Evolutionary conservation across 2,888 invertebrate species (phyloP).

Genomic region (Parapristionchus giblindavisi): DNA sequence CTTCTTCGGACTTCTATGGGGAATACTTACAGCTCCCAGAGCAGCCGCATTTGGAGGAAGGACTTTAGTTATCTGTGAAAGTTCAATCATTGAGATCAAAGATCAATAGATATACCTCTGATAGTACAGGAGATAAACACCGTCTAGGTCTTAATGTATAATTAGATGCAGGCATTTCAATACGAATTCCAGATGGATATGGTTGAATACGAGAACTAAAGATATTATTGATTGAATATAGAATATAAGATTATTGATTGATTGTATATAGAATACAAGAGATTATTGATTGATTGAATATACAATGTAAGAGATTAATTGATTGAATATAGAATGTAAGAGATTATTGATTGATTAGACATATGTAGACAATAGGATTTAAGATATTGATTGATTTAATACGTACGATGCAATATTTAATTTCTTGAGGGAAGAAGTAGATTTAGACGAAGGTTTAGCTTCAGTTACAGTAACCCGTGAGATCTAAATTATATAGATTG

Average conservation of each 20-base stretch:
- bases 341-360: too few species aligned
- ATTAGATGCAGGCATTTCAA: constrained; percentile 46
- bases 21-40: constrained; percentile 35
- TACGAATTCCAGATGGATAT: constrained; percentile 51
- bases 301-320: too few species aligned
- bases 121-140: constrained; percentile 7
- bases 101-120: background rate
- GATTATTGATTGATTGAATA: too few species aligned
- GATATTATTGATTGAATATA: background rate
- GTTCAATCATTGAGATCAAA: background rate
- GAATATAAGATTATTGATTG: too few species aligned
- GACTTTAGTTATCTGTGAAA: constrained; percentile 1
- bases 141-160: constrained; percentile 48
- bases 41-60: constrained; percentile 36
- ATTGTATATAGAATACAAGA: too few species aligned
- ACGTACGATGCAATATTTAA: background rate
- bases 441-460: constrained; percentile 27
- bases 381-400: too few species aligned
- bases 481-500: too few species aligned
- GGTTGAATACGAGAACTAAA: constrained; percentile 48
- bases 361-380: too few species aligned
- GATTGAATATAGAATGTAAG: too few species aligned
- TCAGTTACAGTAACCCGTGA: constrained; percentile 38
- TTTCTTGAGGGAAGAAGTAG: constrained; percentile 31
- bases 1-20: too few species aligned